Conservation (phyloP, 1,140 invertebrate species). For the Holcopasites calliopsidis region DNA sequence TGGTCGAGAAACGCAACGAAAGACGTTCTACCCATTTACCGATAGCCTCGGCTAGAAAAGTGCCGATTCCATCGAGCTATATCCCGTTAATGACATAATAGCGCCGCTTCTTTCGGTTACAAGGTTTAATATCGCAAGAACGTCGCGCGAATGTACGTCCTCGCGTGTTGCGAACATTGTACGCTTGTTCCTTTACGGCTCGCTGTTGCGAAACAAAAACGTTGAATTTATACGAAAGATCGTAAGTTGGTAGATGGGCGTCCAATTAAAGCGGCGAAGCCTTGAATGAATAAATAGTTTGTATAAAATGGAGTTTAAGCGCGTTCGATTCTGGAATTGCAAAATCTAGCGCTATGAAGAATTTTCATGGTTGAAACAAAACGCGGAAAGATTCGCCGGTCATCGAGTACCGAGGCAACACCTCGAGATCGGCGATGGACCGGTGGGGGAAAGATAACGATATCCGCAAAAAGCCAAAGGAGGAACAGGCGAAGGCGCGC, state of each 20-base stretch:
- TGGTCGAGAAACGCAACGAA: background rate
- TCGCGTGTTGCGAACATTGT: background rate
- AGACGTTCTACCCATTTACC: background rate
- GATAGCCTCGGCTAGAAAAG: slow-evolving; percentile 3
- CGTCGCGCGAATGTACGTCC: background rate
- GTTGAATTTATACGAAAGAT: too few relatives aligned
- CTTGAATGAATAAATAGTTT: too few relatives aligned
- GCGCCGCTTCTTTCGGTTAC: slow-evolving; percentile 10
- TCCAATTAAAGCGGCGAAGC: too few relatives aligned
- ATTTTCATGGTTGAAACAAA: too few relatives aligned
- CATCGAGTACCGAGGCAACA: too few relatives aligned
- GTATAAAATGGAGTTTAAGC: too few relatives aligned
- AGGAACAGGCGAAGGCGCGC: background rate
- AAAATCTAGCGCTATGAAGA: too few relatives aligned
- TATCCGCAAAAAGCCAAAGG: background rate
- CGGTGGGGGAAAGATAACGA: too few relatives aligned
- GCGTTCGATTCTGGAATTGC: too few relatives aligned
- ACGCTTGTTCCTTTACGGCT: background rate
- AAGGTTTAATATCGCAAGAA: background rate
- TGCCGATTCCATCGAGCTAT: slow-evolving; percentile 14
- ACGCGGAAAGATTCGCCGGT: too few relatives aligned
- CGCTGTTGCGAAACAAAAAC: background rate
- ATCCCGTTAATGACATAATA: slow-evolving; percentile 27
- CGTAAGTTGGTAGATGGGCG: too few relatives aligned
- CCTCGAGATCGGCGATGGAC: too few relatives aligned